Evolutionary conservation across 2,797 vertebrate species (phyloP), one percentile per base, ranked within the genome.

Genomic region (Leuciscus waleckii): DNA sequence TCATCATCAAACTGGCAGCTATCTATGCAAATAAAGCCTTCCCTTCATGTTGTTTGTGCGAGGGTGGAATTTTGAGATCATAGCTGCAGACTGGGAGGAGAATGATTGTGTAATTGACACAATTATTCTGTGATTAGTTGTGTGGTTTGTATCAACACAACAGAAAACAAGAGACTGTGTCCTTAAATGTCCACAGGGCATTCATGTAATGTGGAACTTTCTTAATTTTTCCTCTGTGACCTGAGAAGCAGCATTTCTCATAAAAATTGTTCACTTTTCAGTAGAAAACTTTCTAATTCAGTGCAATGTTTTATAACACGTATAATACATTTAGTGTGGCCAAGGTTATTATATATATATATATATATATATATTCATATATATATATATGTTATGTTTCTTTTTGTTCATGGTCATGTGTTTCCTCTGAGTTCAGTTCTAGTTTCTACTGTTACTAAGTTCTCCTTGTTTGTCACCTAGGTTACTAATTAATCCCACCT

Each of bases 191-290:
- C 9, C 4, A 21, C 26, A 51, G 26, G 16, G 4, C 63, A 61
- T 51, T 51, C 78, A 35, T 35, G 39, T 37, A 26, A 26, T 6
- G 10, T 79, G 41, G 41, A 70, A 39, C n/a, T 13, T 70, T 74
- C 54, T 71, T 80, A 19, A 77, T 35, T 83, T 89, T 74, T 88
- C 73, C 29, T 26, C 39, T 43, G 35, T 85, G 69, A 79, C 43
- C 58, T 84, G 46, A 81, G 73, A 43, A 78, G 26, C 79, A 67
- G 70, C 41, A 29, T 29, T 73, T 73, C 26, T 49, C 14, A 49
- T 14, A 23, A 41, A n/a, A n/a, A n/a, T 16, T 16, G 6, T 43
- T 6, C 7, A 71, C 39, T 70, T 70, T 54, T 54, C 19, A 16
- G 46, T 5, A 49, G 46, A 49, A 49, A 16, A 49, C 46, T 16